Evolutionary conservation across 1,140 invertebrate species (phyloP).

Genomic region (Eufriesea mexicana): DNA sequence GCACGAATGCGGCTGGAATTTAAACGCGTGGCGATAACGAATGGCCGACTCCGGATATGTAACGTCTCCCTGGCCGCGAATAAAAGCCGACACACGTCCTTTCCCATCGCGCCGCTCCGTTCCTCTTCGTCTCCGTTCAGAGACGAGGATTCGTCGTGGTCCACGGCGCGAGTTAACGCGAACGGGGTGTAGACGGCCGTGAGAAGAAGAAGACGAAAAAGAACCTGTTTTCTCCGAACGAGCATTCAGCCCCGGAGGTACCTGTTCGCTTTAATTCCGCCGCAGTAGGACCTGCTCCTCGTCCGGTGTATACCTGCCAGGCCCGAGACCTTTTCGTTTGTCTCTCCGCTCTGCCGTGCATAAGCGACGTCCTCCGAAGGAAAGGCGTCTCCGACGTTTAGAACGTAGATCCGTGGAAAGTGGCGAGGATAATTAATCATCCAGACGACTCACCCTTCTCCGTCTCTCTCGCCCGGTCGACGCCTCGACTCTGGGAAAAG

Average conservation of each 20-base stretch:
- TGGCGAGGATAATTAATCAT: constrained; percentile 33
- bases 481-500: background rate
- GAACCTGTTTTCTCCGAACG: constrained; percentile 76
- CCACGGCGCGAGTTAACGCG: constrained; percentile 58
- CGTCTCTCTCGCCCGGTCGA: background rate
- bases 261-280: constrained; percentile 77
- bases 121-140: background rate
- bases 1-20: background rate
- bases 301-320: constrained; percentile 29
- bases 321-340: constrained; percentile 10
- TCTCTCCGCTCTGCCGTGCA: background rate
- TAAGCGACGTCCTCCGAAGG: background rate
- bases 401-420: constrained; percentile 2
- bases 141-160: background rate
- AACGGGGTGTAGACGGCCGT: constrained; percentile 60
- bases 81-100: constrained; percentile 5
- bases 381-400: background rate
- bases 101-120: background rate
- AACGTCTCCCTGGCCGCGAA: constrained; percentile 6
- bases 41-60: background rate
- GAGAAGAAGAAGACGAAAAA: constrained; percentile 69
- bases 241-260: constrained; percentile 71
- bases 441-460: background rate
- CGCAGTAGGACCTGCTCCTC: constrained; percentile 73
- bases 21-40: background rate